Conservation (phyloP, 2,797 vertebrate species). For the Sardinella longiceps region DNA sequence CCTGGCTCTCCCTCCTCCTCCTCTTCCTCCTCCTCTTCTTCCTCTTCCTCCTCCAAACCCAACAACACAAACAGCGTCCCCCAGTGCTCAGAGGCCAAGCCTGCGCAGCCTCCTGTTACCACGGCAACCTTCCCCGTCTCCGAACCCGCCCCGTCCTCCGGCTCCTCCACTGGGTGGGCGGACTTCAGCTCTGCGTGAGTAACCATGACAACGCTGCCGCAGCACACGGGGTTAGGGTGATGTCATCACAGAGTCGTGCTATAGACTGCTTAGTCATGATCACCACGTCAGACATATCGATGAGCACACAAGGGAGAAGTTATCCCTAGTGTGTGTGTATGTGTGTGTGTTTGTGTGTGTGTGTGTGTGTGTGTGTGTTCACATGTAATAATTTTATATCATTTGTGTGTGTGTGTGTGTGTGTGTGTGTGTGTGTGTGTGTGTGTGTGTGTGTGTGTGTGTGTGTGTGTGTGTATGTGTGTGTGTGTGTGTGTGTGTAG, state of each 20-base stretch:
- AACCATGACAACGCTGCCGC: neutral
- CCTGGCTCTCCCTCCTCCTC: slow-evolving; percentile 67
- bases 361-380: neutral
- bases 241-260: neutral
- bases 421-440: neutral
- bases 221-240: neutral
- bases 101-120: slow-evolving; percentile 54
- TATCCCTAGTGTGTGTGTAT: neutral
- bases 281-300: too few species aligned
- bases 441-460: slow-evolving; percentile 33
- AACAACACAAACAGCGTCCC: slow-evolving; percentile 46
- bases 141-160: slow-evolving; percentile 62
- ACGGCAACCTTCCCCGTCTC: neutral
- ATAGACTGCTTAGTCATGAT: neutral
- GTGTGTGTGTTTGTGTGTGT: neutral
- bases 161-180: slow-evolving; percentile 90
- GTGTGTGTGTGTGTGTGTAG: slow-evolving; percentile 64
- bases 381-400: neutral
- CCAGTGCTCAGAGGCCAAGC: slow-evolving; percentile 61
- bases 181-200: slow-evolving; percentile 98
- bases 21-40: slow-evolving; percentile 57
- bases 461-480: slow-evolving; percentile 13
- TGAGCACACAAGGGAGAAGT: too few species aligned
- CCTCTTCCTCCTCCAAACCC: slow-evolving; percentile 68
- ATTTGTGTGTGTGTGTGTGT: neutral